Conservation (phyloP, 2,888 invertebrate genomes). For the Herminia tarsipennalis region DNA sequence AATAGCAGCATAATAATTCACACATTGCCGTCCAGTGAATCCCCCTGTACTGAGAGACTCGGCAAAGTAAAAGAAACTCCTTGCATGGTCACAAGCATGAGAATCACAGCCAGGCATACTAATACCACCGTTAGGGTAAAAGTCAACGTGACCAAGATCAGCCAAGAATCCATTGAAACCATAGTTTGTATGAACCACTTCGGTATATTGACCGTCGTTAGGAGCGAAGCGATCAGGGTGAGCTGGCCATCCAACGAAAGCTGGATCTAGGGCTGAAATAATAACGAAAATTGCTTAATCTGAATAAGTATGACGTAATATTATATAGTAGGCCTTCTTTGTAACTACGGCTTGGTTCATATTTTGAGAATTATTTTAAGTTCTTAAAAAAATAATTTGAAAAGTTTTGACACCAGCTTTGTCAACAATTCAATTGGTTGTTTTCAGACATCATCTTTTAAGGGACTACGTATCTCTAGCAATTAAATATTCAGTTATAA, state of each 20-base stretch:
- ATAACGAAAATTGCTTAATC: not conserved
- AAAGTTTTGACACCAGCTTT: too few relatives aligned
- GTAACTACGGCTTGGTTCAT: too few relatives aligned
- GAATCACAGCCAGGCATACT: constrained; percentile 69
- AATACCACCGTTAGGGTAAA: constrained; percentile 69
- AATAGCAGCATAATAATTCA: constrained; percentile 61
- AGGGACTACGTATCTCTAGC: too few relatives aligned
- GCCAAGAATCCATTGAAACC: constrained; percentile 62
- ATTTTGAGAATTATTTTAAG: too few relatives aligned
- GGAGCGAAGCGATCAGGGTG: constrained; percentile 58
- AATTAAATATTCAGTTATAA: too few relatives aligned
- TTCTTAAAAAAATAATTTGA: too few relatives aligned
- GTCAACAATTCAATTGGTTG: too few relatives aligned
- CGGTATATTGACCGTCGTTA: constrained; percentile 63
- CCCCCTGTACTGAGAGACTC: constrained; percentile 61
- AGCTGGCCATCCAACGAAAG: constrained; percentile 66
- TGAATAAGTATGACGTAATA: too few relatives aligned
- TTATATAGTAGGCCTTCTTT: too few relatives aligned
- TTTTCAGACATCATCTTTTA: too few relatives aligned
- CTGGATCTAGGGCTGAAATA: constrained; percentile 63
- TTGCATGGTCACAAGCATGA: constrained; percentile 61
- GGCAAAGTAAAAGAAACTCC: constrained; percentile 63
- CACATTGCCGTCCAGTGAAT: constrained; percentile 63
- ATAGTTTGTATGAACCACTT: constrained; percentile 70
- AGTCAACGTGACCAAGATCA: constrained; percentile 63